phyloP scores from a whole-genome alignment of 2,113 vertebrate species.

The Empidonax alnorum region DNA sequence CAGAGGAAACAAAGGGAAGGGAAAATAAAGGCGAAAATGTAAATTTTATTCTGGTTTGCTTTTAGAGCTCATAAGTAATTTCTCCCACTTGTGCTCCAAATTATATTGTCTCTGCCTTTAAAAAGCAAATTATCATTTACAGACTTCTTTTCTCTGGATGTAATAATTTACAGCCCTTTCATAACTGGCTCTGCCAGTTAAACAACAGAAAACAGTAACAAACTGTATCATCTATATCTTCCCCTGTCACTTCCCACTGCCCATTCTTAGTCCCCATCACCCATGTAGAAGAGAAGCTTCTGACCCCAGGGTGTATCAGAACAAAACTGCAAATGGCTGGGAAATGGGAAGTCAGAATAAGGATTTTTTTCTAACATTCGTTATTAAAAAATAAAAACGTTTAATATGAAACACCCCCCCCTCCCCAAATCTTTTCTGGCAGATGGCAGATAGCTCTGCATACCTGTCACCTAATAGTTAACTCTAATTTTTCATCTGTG shows the following conservation, averaged over 20 bases:
- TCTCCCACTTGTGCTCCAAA: slow-evolving; percentile 18
- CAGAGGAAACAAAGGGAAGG: background rate
- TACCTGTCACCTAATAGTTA: background rate
- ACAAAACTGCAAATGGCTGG: background rate
- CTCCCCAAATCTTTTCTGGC: background rate
- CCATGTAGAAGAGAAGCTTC: background rate
- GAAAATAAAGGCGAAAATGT: background rate
- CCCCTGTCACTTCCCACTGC: background rate
- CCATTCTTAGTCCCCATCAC: background rate
- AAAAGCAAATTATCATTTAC: slow-evolving; percentile 31
- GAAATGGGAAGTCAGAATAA: background rate
- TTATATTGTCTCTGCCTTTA: slow-evolving; percentile 15
- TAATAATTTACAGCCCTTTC: background rate
- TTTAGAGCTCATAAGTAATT: slow-evolving; percentile 11
- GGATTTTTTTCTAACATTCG: background rate
- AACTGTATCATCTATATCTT: background rate
- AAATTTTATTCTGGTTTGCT: slow-evolving; percentile 27
- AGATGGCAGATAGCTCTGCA: background rate
- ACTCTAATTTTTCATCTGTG: background rate
- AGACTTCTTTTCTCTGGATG: background rate
- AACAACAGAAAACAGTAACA: background rate
- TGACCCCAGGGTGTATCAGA: background rate
- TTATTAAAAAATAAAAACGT: background rate
- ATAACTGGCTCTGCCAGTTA: background rate
- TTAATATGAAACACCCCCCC: background rate